Percentiles rank a stretch among this genome's conserved stretches.
phyloP scores from a whole-genome alignment of 2,113 vertebrate species.

The Halichoerus grypus region DNA sequence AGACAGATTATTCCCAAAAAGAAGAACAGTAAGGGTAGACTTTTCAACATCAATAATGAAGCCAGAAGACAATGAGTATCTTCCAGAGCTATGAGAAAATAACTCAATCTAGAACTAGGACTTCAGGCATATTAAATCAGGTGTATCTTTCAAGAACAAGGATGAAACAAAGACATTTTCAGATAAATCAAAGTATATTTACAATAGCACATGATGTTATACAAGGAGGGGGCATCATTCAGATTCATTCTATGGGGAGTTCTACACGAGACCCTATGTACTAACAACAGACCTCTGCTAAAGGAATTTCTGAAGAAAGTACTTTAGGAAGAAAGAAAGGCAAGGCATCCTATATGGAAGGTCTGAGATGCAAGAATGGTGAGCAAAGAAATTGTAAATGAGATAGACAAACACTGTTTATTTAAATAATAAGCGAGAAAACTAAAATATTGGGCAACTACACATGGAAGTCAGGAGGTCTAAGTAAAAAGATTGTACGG shows the following conservation, averaged over 20 bases:
- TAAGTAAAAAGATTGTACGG: background rate
- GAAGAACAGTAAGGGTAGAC: background rate
- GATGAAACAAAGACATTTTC: conserved; percentile 13
- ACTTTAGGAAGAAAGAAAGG: conserved; percentile 20
- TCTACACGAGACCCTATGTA: background rate
- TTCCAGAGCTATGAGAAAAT: background rate
- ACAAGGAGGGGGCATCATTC: background rate
- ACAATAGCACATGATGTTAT: background rate
- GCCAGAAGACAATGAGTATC: background rate
- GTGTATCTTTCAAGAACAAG: background rate
- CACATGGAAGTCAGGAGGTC: background rate
- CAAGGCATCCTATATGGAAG: background rate
- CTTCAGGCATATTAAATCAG: background rate
- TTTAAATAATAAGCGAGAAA: background rate
- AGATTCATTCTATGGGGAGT: background rate
- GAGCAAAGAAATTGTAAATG: background rate
- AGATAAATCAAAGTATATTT: background rate
- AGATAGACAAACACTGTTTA: background rate
- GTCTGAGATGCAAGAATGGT: background rate
- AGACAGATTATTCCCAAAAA: background rate
- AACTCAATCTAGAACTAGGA: background rate
- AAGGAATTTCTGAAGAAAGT: background rate
- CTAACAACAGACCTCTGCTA: background rate
- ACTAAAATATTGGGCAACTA: background rate
- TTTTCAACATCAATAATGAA: conserved; percentile 25